phyloP scores from a whole-genome alignment of 2,888 invertebrate species.

The Lathronympha strigana region DNA sequence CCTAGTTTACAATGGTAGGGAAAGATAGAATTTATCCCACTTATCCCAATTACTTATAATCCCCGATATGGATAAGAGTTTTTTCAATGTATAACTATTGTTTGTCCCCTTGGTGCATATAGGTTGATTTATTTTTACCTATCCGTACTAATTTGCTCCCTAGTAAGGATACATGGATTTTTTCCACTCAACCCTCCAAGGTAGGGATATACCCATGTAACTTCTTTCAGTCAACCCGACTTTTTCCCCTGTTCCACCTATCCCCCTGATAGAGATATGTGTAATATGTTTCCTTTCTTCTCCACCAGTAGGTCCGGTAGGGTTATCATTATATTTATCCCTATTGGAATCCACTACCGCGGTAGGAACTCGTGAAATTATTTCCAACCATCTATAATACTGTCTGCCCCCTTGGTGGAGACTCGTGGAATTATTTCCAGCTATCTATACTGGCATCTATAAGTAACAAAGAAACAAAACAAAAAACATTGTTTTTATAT shows the following conservation, averaged over 20 bases:
- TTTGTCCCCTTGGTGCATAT: too few relatives aligned
- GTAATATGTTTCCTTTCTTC: not conserved
- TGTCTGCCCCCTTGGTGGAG: not conserved
- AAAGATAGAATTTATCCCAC: too few relatives aligned
- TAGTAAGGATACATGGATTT: too few relatives aligned
- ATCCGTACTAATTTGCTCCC: too few relatives aligned
- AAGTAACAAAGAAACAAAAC: not conserved
- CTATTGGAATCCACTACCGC: not conserved
- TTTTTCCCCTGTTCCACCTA: constrained; percentile 3
- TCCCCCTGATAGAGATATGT: not conserved
- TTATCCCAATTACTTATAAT: too few relatives aligned
- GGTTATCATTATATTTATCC: not conserved
- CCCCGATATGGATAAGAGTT: too few relatives aligned
- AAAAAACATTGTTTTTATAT: not conserved
- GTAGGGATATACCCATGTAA: too few relatives aligned
- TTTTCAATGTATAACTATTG: too few relatives aligned
- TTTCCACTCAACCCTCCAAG: too few relatives aligned
- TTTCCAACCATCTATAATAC: not conserved
- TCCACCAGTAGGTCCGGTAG: not conserved
- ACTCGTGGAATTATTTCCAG: not conserved
- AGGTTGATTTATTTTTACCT: too few relatives aligned
- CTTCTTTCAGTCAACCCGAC: too few relatives aligned
- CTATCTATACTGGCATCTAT: not conserved
- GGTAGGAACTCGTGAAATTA: not conserved
- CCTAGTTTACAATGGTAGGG: too few relatives aligned